phyloP scores from a whole-genome alignment of 1,140 invertebrate genomes.

The Lucilia sericata region DNA sequence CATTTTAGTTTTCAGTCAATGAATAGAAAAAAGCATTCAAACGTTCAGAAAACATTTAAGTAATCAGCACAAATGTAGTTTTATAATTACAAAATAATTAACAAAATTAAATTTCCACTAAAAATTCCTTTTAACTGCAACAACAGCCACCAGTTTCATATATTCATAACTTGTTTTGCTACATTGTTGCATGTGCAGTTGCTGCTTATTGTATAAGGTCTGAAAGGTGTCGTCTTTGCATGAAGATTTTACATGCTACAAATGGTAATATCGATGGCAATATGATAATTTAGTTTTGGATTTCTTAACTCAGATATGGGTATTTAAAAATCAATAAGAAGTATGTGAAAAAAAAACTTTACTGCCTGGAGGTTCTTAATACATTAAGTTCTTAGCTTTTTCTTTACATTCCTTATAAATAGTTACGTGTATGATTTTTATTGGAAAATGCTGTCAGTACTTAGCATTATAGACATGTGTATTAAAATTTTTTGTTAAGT shows the following conservation, averaged over 20 bases:
- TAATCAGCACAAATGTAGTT: not conserved
- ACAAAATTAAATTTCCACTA: not conserved
- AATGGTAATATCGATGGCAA: not conserved
- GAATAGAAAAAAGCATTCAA: not conserved
- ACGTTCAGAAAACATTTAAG: not conserved
- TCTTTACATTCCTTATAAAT: not conserved
- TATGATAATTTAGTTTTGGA: not conserved
- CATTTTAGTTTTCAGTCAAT: too few species aligned
- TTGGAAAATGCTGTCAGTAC: not conserved
- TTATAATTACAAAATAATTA: conserved; percentile 25
- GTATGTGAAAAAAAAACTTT: not conserved
- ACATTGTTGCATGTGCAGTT: not conserved
- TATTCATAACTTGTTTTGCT: not conserved
- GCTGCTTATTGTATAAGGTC: not conserved
- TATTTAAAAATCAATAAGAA: conserved; percentile 3
- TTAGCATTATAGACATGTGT: not conserved
- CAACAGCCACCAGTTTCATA: not conserved
- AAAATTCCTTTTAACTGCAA: not conserved
- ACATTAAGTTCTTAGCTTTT: not conserved
- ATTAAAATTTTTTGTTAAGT: not conserved
- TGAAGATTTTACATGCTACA: not conserved
- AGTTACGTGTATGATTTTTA: not conserved
- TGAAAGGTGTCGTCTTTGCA: not conserved
- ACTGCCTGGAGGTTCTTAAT: not conserved
- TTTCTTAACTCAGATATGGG: not conserved